Evolutionary conservation across 2,888 invertebrate genomes (phyloP).

Genomic region (Perithous albicinctus): DNA sequence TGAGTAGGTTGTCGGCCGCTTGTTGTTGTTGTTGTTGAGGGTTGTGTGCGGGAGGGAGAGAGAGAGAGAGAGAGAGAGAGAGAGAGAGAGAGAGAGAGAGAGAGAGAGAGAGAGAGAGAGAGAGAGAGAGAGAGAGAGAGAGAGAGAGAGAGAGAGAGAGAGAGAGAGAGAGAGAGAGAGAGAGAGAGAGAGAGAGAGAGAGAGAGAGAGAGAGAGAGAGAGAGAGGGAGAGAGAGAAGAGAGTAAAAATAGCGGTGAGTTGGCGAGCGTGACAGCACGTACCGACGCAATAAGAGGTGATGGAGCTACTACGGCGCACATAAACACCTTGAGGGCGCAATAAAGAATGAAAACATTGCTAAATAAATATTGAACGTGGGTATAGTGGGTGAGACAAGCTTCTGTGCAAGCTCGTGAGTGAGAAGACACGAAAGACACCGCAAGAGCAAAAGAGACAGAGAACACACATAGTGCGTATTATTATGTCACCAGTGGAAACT

Average conservation of each 20-base stretch:
- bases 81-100: conserved; percentile 18
- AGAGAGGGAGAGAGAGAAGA: conserved; percentile 7
- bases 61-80: conserved; percentile 6
- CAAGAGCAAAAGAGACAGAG: not conserved
- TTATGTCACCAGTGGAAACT: conserved; percentile 32
- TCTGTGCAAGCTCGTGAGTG: conserved; percentile 2
- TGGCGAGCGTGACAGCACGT: conserved; percentile 37
- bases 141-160: conserved; percentile 13
- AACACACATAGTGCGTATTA: not conserved
- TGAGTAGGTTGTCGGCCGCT: conserved; percentile 3
- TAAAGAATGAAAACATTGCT: conserved; percentile 67
- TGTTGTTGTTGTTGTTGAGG: conserved; percentile 14
- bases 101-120: conserved; percentile 19
- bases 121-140: conserved; percentile 3
- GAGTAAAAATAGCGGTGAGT: conserved; percentile 17
- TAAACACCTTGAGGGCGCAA: conserved; percentile 67
- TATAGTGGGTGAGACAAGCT: conserved; percentile 21
- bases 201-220: conserved; percentile 5
- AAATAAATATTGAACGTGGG: conserved; percentile 63
- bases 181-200: conserved; percentile 8
- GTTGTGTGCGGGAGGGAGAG: conserved; percentile 13
- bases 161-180: conserved; percentile 16
- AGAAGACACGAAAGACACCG: conserved; percentile 13
- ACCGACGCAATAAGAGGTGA: conserved; percentile 58
- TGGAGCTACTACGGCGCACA: conserved; percentile 38